Evolutionary conservation across 1,140 invertebrate species (phyloP).

Genomic region (Ganaspis sp.): DNA sequence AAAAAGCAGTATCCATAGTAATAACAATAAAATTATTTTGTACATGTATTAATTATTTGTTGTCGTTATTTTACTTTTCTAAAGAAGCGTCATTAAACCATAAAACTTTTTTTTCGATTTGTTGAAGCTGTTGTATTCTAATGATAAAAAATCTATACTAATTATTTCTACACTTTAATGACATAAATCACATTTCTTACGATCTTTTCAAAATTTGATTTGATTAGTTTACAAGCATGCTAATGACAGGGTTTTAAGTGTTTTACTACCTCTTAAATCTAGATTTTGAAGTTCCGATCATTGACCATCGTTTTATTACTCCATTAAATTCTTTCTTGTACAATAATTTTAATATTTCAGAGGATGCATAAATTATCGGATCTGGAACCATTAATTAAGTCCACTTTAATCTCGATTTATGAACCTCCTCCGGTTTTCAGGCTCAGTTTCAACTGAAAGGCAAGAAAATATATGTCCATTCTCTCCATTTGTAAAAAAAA

Average conservation of each 20-base stretch:
- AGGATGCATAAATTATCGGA: constrained; percentile 3
- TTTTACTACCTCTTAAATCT: constrained; percentile 7
- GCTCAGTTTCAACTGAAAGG: background rate
- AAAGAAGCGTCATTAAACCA: too few species aligned
- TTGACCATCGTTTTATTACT: background rate
- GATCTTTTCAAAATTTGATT: background rate
- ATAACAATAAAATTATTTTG: too few species aligned
- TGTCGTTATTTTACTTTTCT: too few species aligned
- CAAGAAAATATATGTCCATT: constrained; percentile 38
- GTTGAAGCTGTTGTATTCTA: background rate
- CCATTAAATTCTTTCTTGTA: background rate
- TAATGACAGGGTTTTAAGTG: background rate
- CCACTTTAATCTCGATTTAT: background rate
- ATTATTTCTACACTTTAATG: too few species aligned
- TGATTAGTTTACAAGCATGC: background rate
- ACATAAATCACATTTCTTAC: too few species aligned
- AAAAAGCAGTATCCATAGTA: too few species aligned
- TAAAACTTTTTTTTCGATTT: constrained; percentile 38
- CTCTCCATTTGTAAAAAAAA: too few species aligned
- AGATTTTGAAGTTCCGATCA: background rate
- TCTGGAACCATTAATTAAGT: constrained; percentile 18
- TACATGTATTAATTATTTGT: too few species aligned
- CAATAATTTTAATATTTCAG: background rate
- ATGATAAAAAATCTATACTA: too few species aligned
- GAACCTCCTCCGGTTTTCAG: background rate